phyloP scores from a whole-genome alignment of 2,113 vertebrate genomes.

The Calyptommatus sinebrachiatus region DNA sequence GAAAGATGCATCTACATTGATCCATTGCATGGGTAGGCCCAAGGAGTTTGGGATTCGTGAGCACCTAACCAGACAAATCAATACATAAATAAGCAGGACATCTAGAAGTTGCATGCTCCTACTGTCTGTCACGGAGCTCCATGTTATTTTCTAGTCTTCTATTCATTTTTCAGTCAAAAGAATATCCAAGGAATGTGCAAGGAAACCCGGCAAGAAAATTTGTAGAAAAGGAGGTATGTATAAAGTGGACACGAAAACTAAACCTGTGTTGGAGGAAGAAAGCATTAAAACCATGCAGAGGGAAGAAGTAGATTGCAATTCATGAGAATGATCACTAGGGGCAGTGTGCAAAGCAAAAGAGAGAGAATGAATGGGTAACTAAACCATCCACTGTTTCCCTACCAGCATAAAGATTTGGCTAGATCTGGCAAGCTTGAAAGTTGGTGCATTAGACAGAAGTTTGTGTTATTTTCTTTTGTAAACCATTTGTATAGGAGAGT shows the following conservation, averaged over 20 bases:
- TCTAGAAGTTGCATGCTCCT: slow-evolving; percentile 90
- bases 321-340: not conserved
- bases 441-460: not conserved
- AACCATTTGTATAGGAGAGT: not conserved
- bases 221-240: slow-evolving; percentile 99
- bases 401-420: not conserved
- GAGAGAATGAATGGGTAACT: not conserved
- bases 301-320: slow-evolving; percentile 31
- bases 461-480: not conserved
- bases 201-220: slow-evolving; percentile 99
- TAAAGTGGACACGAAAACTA: slow-evolving; percentile 71
- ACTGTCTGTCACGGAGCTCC: slow-evolving; percentile 90
- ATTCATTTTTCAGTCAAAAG: slow-evolving; percentile 99
- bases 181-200: slow-evolving; percentile 99
- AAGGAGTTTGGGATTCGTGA: slow-evolving; percentile 75
- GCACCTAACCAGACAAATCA: slow-evolving; percentile 66
- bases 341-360: not conserved
- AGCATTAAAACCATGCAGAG: slow-evolving; percentile 46
- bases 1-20: slow-evolving; percentile 81
- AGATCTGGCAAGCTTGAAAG: not conserved
- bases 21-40: slow-evolving; percentile 90
- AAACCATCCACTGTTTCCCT: not conserved
- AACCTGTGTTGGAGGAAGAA: slow-evolving; percentile 46
- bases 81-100: slow-evolving; percentile 57
- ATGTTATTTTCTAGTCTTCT: slow-evolving; percentile 99